These are phyloP conservation scores for Festucalex cinctus DNA, from an alignment of 2,113 vertebrate species.

Conservation along the genomic window DNA sequence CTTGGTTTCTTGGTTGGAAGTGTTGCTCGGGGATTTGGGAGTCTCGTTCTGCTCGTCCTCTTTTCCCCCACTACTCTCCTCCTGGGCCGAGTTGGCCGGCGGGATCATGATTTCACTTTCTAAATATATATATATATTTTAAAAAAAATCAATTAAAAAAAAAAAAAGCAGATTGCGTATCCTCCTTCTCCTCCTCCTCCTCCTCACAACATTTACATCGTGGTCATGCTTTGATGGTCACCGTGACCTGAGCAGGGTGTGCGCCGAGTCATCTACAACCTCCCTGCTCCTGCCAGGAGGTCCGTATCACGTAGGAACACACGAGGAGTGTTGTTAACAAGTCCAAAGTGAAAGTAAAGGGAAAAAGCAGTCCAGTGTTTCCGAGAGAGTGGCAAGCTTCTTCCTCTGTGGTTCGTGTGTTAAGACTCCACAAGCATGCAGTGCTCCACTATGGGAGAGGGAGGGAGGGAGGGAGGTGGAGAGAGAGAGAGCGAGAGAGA, in stretches of 20 bases:
- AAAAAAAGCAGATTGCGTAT: conserved; percentile 28
- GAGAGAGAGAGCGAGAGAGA: conserved; percentile 9
- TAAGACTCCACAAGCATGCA: conserved; percentile 50
- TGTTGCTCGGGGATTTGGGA: conserved; percentile 65
- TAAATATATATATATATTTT: conserved; percentile 17
- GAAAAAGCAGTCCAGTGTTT: neutral
- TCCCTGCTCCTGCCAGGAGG: neutral
- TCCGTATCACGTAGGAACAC: neutral
- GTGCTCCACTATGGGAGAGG: conserved; percentile 27
- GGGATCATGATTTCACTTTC: conserved; percentile 70
- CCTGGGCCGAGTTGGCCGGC: conserved; percentile 63
- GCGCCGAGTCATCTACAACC: conserved; percentile 29
- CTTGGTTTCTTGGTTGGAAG: conserved; percentile 71
- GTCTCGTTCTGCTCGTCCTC: conserved; percentile 62
- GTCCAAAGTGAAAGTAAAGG: conserved; percentile 5
- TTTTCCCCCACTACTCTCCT: conserved; percentile 68
- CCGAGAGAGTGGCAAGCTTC: neutral
- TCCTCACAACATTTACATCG: conserved; percentile 32
- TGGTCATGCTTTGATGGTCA: conserved; percentile 33
- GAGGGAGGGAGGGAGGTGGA: conserved; percentile 38
- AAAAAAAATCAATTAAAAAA: too few species aligned
- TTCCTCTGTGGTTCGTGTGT: conserved; percentile 29
- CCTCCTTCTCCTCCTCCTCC: neutral
- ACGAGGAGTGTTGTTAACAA: neutral
- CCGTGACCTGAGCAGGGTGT: conserved; percentile 12